These are phyloP conservation scores for Helarctos malayanus DNA, from an alignment of 2,797 vertebrate genomes.

Conservation along the genomic window DNA sequence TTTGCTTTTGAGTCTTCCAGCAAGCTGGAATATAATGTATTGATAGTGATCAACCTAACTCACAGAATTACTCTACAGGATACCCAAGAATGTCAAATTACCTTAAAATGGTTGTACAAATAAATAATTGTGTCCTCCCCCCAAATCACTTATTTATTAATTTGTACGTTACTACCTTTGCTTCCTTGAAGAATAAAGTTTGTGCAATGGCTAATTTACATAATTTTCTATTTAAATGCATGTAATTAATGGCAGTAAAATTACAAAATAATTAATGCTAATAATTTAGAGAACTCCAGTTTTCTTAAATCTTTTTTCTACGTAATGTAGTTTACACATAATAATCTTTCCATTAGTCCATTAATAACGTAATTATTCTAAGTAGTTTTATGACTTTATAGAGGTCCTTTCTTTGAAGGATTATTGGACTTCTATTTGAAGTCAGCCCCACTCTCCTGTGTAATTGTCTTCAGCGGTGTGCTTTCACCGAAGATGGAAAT, in stretches of 20 bases:
- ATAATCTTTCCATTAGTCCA: conserved; percentile 61
- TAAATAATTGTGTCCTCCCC: conserved; percentile 60
- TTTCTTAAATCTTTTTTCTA: conserved; percentile 70
- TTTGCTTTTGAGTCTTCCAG: conserved; percentile 68
- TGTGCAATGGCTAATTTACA: conserved; percentile 63
- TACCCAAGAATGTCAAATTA: conserved; percentile 66
- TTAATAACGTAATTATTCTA: conserved; percentile 74
- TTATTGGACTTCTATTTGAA: conserved; percentile 57
- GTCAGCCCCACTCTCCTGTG: background rate
- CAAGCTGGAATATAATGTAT: conserved; percentile 40
- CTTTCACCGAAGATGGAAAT: conserved; percentile 1
- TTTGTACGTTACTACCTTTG: conserved; percentile 74
- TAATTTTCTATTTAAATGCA: conserved; percentile 73
- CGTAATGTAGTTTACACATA: conserved; percentile 51
- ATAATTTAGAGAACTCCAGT: conserved; percentile 74
- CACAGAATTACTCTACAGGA: conserved; percentile 64
- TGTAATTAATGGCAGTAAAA: conserved; percentile 75
- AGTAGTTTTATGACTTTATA: conserved; percentile 59
- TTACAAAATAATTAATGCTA: conserved; percentile 78
- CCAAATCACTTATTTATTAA: conserved; percentile 72
- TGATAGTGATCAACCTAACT: conserved; percentile 67
- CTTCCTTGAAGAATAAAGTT: conserved; percentile 70
- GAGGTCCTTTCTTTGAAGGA: conserved; percentile 63
- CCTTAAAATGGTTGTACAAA: conserved; percentile 53
- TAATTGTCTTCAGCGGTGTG: conserved; percentile 14